These are phyloP conservation scores for Onychostruthus taczanowskii DNA, from an alignment of 2,113 vertebrate species.

Conservation along the genomic window DNA sequence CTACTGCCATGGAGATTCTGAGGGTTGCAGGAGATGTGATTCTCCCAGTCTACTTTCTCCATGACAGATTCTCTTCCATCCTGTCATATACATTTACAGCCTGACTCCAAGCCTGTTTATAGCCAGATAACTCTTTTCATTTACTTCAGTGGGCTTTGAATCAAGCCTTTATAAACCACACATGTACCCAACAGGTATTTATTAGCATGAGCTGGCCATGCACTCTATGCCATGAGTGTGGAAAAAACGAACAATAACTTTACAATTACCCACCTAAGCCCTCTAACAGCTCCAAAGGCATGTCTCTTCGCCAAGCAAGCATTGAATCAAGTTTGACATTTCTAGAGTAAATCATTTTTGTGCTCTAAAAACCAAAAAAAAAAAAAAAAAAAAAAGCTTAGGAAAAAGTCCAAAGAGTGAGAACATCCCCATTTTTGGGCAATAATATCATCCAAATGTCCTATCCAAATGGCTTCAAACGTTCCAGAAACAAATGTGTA, in stretches of 20 bases:
- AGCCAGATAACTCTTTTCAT: conserved; percentile 32
- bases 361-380: conserved; percentile 49
- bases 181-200: conserved; percentile 64
- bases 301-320: conserved; percentile 39
- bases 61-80: conserved; percentile 35
- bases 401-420: conserved; percentile 61
- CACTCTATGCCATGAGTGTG: conserved; percentile 36
- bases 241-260: conserved; percentile 66
- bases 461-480: conserved; percentile 52
- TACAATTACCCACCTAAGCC: conserved; percentile 63
- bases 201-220: conserved; percentile 39
- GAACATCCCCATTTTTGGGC: conserved; percentile 59
- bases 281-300: conserved; percentile 52
- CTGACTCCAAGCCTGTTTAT: not conserved
- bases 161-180: conserved; percentile 55
- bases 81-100: conserved; percentile 30
- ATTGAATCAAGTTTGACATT: conserved; percentile 67
- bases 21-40: not conserved
- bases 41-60: not conserved
- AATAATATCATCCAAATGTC: conserved; percentile 59
- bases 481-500: conserved; percentile 43
- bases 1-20: not conserved
- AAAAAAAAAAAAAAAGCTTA: conserved; percentile 33
- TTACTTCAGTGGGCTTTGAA: conserved; percentile 49
- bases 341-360: conserved; percentile 62